phyloP scores from a whole-genome alignment of 1,140 invertebrate genomes.

The Cydia fagiglandana region DNA sequence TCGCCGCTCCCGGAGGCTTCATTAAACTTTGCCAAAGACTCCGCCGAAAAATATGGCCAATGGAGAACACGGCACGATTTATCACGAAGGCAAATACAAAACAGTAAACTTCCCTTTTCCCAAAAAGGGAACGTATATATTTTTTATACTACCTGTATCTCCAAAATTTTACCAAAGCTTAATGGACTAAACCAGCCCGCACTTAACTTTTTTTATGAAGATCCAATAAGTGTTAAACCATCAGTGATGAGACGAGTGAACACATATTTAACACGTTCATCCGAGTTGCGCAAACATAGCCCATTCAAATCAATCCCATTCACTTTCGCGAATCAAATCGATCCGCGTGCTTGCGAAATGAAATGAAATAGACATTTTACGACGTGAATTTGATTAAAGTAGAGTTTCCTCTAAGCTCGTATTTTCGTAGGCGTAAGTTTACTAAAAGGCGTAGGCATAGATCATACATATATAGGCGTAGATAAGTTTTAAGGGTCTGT shows the following conservation, averaged over 20 bases:
- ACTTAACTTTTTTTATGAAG: neutral
- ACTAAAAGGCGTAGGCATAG: neutral
- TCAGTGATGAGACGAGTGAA: neutral
- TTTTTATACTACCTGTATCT: no score
- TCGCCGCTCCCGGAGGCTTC: no score
- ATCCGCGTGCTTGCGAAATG: constrained; percentile 18
- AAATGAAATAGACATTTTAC: constrained; percentile 22
- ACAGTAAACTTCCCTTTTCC: no score
- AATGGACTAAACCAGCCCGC: neutral
- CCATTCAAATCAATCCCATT: constrained; percentile 27
- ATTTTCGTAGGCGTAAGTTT: neutral
- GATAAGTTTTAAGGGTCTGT: neutral
- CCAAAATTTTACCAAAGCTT: no score
- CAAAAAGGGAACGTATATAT: no score
- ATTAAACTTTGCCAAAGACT: no score
- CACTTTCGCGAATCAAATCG: constrained; percentile 31
- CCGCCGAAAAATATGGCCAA: no score
- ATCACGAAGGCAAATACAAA: no score
- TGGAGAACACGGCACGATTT: no score
- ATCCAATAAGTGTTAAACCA: constrained; percentile 3
- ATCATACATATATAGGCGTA: no score
- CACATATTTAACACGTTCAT: constrained; percentile 7
- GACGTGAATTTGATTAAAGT: neutral
- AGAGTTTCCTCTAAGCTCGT: neutral
- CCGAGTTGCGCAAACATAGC: constrained; percentile 8